phyloP scores from a whole-genome alignment of 2,888 invertebrate genomes.

The Ceramica pisi region DNA sequence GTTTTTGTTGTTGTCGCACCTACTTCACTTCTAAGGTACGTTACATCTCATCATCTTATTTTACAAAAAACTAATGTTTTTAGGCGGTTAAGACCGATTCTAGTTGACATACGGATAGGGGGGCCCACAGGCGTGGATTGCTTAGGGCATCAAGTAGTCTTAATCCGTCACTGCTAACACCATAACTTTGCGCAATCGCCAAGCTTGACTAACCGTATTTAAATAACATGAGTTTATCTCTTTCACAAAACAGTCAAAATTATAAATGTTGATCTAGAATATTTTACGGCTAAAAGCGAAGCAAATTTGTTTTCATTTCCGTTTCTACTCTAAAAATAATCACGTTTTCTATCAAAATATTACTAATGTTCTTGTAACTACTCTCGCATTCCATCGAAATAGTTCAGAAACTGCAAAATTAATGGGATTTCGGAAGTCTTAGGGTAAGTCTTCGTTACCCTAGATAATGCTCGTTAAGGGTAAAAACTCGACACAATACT shows the following conservation, averaged over 20 bases:
- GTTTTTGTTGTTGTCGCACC: too few species aligned
- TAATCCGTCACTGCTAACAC: not conserved
- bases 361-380: not conserved
- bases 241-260: not conserved
- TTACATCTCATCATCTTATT: too few species aligned
- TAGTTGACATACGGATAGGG: too few species aligned
- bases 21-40: too few species aligned
- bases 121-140: too few species aligned
- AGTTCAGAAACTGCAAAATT: not conserved
- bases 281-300: constrained; percentile 23
- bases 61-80: too few species aligned
- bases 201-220: constrained; percentile 28
- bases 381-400: not conserved
- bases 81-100: too few species aligned
- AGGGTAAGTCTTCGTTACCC: too few species aligned
- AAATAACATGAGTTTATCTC: constrained; percentile 15
- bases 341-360: not conserved
- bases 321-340: not conserved
- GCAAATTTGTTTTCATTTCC: constrained; percentile 31
- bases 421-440: not conserved
- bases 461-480: not conserved
- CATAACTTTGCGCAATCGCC: not conserved
- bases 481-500: not conserved
- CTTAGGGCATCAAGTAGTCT: too few species aligned
- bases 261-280: constrained; percentile 19